Percentiles rank a stretch among this genome's conserved stretches.
These are phyloP conservation scores for Stegophylla sp. DNA, from an alignment of 2,888 invertebrate genomes.

Conservation along the genomic window DNA sequence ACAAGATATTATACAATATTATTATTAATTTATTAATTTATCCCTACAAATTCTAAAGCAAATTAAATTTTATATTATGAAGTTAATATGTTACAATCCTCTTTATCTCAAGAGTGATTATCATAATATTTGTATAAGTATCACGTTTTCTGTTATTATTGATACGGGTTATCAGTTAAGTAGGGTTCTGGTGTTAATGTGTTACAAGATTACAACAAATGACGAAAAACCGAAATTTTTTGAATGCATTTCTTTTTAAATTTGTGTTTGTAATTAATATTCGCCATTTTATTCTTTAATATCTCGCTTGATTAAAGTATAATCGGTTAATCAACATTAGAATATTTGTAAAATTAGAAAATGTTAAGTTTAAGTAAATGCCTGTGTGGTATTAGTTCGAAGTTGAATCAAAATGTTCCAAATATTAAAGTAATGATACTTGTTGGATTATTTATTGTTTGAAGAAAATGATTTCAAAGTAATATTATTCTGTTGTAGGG, in stretches of 20 bases:
- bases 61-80: too few relatives aligned
- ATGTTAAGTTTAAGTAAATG: conserved; percentile 48
- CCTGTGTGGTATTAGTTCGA: conserved; percentile 21
- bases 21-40: too few relatives aligned
- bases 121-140: too few relatives aligned
- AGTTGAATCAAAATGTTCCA: conserved; percentile 6
- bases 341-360: not conserved
- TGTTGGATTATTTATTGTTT: not conserved
- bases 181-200: too few relatives aligned
- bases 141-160: not conserved
- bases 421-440: conserved; percentile 7
- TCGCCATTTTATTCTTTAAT: too few relatives aligned
- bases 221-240: not conserved
- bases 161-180: conserved; percentile 10
- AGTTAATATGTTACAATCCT: too few relatives aligned
- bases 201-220: not conserved
- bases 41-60: too few relatives aligned
- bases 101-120: too few relatives aligned
- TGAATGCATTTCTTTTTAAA: not conserved
- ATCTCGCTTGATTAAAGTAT: not conserved
- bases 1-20: too few relatives aligned
- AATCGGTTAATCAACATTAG: not conserved
- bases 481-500: conserved; percentile 3
- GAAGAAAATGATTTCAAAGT: not conserved
- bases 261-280: not conserved